Conservation (phyloP, 2,888 invertebrate species). For the Lycocerus yunnanus region DNA sequence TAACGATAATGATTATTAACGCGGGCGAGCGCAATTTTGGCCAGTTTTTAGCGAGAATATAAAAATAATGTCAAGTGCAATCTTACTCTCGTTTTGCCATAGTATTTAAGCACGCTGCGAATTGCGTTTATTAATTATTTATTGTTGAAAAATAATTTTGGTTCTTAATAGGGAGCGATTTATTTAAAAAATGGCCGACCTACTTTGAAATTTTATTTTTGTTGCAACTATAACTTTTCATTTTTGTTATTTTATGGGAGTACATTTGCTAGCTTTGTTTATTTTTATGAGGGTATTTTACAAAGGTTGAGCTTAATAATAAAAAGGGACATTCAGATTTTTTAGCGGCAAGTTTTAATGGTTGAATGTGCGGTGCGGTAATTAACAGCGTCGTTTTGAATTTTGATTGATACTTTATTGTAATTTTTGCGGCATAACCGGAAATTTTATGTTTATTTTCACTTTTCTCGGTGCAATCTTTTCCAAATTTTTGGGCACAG, state of each 20-base stretch:
- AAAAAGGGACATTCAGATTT: background rate
- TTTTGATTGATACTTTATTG: background rate
- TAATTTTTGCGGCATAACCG: background rate
- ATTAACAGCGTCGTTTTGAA: background rate
- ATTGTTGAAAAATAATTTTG: background rate
- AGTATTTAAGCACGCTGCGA: too few species aligned
- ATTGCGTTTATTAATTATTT: too few species aligned
- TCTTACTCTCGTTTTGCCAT: background rate
- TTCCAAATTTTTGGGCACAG: background rate
- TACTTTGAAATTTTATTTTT: background rate
- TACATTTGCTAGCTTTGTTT: conserved; percentile 1
- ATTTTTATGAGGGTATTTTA: conserved; percentile 1
- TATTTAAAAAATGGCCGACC: background rate
- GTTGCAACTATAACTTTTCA: background rate
- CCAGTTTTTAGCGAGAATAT: background rate
- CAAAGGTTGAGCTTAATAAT: background rate
- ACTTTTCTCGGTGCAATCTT: background rate
- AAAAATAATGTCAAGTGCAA: background rate
- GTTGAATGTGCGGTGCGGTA: background rate
- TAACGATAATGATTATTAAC: background rate
- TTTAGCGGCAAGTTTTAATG: background rate
- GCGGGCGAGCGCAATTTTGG: background rate
- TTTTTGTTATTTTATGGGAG: conserved; percentile 1
- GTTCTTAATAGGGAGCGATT: background rate
- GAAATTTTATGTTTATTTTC: background rate